A percentile compares a stretch with the other conserved stretches of the same genome.
Conservation (phyloP, 2,797 vertebrate genomes). For the Thaleichthys pacificus region DNA sequence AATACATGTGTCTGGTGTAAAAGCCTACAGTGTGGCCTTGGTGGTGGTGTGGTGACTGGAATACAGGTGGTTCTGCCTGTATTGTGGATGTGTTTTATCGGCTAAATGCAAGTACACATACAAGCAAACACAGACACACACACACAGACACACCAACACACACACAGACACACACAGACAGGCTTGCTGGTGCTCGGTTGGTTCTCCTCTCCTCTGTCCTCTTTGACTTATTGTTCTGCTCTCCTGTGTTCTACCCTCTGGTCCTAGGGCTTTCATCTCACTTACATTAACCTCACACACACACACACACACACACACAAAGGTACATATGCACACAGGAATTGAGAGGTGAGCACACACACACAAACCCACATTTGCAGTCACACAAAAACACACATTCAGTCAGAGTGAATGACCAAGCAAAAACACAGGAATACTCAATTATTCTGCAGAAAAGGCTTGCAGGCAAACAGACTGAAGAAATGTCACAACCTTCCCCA, state of each 20-base stretch:
- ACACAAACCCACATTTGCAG: background rate
- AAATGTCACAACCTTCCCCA: slow-evolving; percentile 5
- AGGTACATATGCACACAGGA: background rate
- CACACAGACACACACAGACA: slow-evolving; percentile 14
- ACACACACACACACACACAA: slow-evolving; percentile 1
- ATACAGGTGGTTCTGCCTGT: too few species aligned
- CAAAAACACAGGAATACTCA: background rate
- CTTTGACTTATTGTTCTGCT: slow-evolving; percentile 17
- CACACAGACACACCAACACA: slow-evolving; percentile 18
- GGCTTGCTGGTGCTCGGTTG: slow-evolving; percentile 17
- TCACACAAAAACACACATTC: background rate
- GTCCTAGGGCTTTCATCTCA: slow-evolving; percentile 1
- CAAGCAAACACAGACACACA: slow-evolving; percentile 23
- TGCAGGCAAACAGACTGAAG: background rate
- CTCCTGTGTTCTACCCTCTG: slow-evolving; percentile 39
- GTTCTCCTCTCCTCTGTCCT: slow-evolving; percentile 33
- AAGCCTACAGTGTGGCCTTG: slow-evolving; percentile 1
- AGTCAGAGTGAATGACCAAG: background rate
- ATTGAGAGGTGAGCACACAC: background rate
- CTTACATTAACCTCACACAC: background rate
- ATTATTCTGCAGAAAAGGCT: slow-evolving; percentile 5
- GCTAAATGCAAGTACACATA: background rate
- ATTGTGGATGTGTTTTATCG: too few species aligned
- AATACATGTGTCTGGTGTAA: slow-evolving; percentile 31
- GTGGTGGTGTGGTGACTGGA: too few species aligned